Base-by-base conservation (phyloP, 2,888 invertebrate genomes). In the Eristalis pertinax region DNA sequence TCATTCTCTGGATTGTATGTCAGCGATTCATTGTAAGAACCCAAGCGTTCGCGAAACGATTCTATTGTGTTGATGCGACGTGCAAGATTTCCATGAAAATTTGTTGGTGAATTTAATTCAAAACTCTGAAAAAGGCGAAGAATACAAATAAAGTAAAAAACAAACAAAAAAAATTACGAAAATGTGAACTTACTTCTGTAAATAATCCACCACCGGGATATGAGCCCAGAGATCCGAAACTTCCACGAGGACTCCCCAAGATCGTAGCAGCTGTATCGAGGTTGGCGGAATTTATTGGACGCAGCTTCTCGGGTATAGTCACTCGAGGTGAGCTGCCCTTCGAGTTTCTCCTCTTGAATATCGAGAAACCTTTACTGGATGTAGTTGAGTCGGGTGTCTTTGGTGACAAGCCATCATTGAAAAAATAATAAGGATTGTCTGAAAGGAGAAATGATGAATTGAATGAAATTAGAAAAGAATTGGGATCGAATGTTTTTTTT, bases 401-500 rank as follows among this genome's bases (percentile, higher is more conserved):
- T 0, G 93, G 92, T 38, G 93, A 92, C 87, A 93, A 92, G 69
- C 91, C 90, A 70, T 93, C 93, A 92, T 93, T 93, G 89, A 90
- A 92, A 89, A 93, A 93, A 90, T 93, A 93, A 84, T 92, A 93
- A 22, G 93, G 93, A 90, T 93, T 93, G 89, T 93, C 93, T 93
- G 89, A 0, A 91, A 91, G n/a, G 15, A 72, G 15, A 19, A 19
- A 26, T 8, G 5, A 58, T 24, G 24, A 58, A 4, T 60, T 1
- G 24, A 60, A 60, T 26, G 8, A 8, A 26, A 26, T 26, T 7
- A 32, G 5, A 5, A 58, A 58, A 24, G 0, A 58, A 4, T 58
- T 22, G 19, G 1, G 4, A 58, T 5, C 2, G 32, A 32, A 4
- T 26, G 2, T 3, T 26, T 26, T n/a, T n/a, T n/a, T n/a, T n/a